Percentiles rank a stretch among this genome's conserved stretches.
phyloP scores from a whole-genome alignment of 2,113 vertebrate genomes.

The Alaudala cheleensis region DNA sequence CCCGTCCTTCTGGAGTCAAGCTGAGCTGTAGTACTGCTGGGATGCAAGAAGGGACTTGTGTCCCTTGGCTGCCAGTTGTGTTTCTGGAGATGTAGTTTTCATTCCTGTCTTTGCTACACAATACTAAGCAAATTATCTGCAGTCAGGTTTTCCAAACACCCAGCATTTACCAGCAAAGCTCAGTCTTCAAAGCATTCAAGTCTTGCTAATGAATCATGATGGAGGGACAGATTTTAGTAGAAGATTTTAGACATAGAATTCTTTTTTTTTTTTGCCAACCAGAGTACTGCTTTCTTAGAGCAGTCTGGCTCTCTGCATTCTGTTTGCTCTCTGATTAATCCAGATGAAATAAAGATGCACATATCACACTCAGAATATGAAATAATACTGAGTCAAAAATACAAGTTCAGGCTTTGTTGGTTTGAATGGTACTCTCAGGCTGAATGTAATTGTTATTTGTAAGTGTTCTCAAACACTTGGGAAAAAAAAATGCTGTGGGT shows the following conservation, averaged over 20 bases:
- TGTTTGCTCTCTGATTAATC: not conserved
- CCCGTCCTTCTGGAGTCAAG: not conserved
- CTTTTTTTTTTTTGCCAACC: not conserved
- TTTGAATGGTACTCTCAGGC: constrained; percentile 12
- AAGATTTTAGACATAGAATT: not conserved
- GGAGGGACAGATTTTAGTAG: not conserved
- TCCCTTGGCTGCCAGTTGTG: not conserved
- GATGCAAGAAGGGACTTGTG: not conserved
- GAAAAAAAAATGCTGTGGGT: constrained; percentile 16
- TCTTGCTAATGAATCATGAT: not conserved
- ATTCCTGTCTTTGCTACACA: not conserved
- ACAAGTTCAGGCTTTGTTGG: not conserved
- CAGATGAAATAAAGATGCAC: not conserved
- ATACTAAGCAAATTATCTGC: not conserved
- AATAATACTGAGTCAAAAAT: not conserved
- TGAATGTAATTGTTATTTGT: constrained; percentile 51
- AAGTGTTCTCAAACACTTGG: constrained; percentile 49
- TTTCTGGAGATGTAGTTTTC: not conserved
- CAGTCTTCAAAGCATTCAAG: not conserved
- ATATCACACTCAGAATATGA: not conserved
- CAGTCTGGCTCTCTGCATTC: not conserved
- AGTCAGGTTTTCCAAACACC: not conserved
- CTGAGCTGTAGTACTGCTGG: not conserved
- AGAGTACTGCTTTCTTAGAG: not conserved
- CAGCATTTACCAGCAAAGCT: not conserved